Evolutionary conservation across 2,797 vertebrate genomes (phyloP).

Genomic region (Etheostoma nigrum): DNA sequence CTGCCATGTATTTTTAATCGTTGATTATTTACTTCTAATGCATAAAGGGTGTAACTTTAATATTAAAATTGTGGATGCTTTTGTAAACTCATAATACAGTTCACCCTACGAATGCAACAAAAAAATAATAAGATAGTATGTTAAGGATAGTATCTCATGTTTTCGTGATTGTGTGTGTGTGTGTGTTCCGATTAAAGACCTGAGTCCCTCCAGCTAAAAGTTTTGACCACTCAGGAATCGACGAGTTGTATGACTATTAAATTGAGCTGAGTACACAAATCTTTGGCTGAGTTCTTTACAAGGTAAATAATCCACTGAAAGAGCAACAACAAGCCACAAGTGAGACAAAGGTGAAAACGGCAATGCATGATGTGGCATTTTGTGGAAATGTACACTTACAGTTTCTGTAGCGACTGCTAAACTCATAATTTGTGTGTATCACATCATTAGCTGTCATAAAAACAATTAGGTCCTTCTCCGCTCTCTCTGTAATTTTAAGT

Average conservation of each 20-base stretch:
- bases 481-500: slow-evolving; percentile 11
- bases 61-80: not conserved
- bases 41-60: not conserved
- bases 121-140: not conserved
- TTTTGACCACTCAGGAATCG: slow-evolving; percentile 29
- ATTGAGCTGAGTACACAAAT: slow-evolving; percentile 27
- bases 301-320: not conserved
- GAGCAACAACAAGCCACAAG: not conserved
- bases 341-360: not conserved
- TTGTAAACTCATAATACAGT: not conserved
- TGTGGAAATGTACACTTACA: not conserved
- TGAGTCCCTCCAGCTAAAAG: not conserved
- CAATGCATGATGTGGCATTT: not conserved
- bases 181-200: not conserved
- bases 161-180: slow-evolving; percentile 7
- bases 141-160: not conserved
- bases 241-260: slow-evolving; percentile 10
- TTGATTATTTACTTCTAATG: too few relatives aligned
- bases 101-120: not conserved
- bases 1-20: not conserved
- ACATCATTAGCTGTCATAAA: slow-evolving; percentile 13
- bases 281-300: slow-evolving; percentile 7
- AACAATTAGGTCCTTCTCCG: not conserved
- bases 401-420: not conserved
- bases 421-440: not conserved